Evolutionary conservation across 1,140 invertebrate species (phyloP).

Genomic region (Calycopis cecrops): DNA sequence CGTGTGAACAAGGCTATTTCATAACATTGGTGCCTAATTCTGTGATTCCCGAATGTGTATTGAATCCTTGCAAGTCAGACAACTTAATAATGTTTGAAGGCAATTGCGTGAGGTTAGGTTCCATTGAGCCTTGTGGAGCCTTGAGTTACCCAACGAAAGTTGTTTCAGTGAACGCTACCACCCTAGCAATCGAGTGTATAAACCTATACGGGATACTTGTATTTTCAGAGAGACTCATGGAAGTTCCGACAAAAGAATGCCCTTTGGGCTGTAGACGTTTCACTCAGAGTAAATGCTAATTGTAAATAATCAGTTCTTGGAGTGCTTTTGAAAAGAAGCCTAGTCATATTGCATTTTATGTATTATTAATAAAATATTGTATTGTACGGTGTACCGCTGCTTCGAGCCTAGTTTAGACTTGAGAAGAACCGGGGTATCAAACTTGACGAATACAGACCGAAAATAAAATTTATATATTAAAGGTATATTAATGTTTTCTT

Average conservation of each 20-base stretch:
- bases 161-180: constrained; percentile 71
- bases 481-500: too few species aligned
- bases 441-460: too few species aligned
- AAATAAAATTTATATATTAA: too few species aligned
- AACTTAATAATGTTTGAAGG: constrained; percentile 68
- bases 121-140: constrained; percentile 53
- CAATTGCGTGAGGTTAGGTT: constrained; percentile 70
- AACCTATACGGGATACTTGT: constrained; percentile 47
- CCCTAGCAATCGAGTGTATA: constrained; percentile 63
- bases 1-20: constrained; percentile 75
- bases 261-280: constrained; percentile 46
- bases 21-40: constrained; percentile 73
- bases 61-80: constrained; percentile 76
- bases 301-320: too few species aligned
- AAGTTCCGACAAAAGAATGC: constrained; percentile 25
- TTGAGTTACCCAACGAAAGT: constrained; percentile 38
- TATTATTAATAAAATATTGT: too few species aligned
- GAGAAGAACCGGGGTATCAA: too few species aligned
- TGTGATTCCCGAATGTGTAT: constrained; percentile 75
- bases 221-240: constrained; percentile 24
- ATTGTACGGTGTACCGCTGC: too few species aligned
- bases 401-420: too few species aligned
- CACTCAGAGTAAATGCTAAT: constrained; percentile 38
- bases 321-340: too few species aligned
- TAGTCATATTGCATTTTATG: too few species aligned